These are phyloP conservation scores for Cosmorhoe ocellata DNA, from an alignment of 2,888 invertebrate species.

Conservation along the genomic window DNA sequence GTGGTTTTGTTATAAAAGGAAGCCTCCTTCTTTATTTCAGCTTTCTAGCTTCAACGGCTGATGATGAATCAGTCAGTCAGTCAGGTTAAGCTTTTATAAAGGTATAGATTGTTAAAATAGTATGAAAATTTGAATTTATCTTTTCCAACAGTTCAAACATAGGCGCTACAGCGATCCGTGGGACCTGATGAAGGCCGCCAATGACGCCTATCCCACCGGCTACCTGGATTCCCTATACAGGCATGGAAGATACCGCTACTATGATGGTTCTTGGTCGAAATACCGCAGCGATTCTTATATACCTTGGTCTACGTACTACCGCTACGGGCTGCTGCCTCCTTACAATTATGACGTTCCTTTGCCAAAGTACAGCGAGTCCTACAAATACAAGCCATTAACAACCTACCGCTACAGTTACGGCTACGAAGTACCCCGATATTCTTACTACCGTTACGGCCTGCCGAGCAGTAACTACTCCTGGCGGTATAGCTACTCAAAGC, in stretches of 20 bases:
- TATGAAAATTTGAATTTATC: background rate
- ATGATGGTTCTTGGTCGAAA: conserved; percentile 18
- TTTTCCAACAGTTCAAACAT: conserved; percentile 47
- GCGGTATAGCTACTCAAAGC: conserved; percentile 20
- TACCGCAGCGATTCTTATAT: conserved; percentile 23
- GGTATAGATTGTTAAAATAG: too few relatives aligned
- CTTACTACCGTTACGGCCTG: conserved; percentile 18
- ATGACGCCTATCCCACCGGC: conserved; percentile 59
- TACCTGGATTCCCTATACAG: conserved; percentile 63
- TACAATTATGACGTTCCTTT: conserved; percentile 19
- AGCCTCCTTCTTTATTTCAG: too few relatives aligned
- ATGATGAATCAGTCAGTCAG: too few relatives aligned
- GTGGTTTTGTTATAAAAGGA: too few relatives aligned
- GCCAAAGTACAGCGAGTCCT: conserved; percentile 9
- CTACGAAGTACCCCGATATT: conserved; percentile 12
- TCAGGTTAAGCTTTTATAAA: too few relatives aligned
- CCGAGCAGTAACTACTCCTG: conserved; percentile 16
- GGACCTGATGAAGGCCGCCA: conserved; percentile 54
- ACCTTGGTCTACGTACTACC: conserved; percentile 23
- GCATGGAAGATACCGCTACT: conserved; percentile 37
- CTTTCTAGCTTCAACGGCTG: too few relatives aligned
- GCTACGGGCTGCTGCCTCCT: conserved; percentile 15
- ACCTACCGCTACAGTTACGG: conserved; percentile 15
- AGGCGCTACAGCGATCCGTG: conserved; percentile 59
- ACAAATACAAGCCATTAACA: conserved; percentile 17